Evolutionary conservation across 2,797 vertebrate species (phyloP).

Genomic region (Linurgus olivaceus): DNA sequence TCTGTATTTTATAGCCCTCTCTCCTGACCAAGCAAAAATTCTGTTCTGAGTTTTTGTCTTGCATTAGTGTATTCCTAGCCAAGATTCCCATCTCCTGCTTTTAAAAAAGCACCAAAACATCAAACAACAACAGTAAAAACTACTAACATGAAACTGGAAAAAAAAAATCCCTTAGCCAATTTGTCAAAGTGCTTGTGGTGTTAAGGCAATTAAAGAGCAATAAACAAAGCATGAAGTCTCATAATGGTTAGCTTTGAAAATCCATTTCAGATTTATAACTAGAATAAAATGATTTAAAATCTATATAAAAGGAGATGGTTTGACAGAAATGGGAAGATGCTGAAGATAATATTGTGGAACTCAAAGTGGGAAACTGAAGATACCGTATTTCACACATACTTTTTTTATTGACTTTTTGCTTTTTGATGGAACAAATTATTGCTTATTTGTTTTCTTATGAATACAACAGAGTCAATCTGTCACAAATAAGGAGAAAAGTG

Average conservation of each 20-base stretch:
- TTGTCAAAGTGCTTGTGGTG: neutral
- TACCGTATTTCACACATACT: neutral
- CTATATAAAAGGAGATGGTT: neutral
- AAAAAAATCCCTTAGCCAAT: neutral
- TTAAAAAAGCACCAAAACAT: neutral
- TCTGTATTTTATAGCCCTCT: neutral
- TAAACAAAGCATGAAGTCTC: neutral
- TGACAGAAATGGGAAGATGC: neutral
- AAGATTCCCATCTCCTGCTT: neutral
- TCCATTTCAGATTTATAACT: neutral
- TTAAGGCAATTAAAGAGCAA: slow-evolving; percentile 3
- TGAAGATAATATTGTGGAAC: neutral
- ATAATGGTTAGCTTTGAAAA: neutral
- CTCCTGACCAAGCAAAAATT: neutral
- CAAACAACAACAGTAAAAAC: neutral
- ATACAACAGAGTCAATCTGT: neutral
- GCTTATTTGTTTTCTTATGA: neutral
- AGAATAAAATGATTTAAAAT: neutral
- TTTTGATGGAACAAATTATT: neutral
- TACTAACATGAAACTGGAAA: neutral
- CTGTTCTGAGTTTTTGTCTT: neutral
- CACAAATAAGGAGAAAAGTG: neutral
- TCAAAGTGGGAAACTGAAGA: neutral
- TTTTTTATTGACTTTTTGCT: neutral
- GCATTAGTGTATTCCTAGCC: neutral